A percentile compares a stretch with the other conserved stretches of the same genome.
These are phyloP conservation scores for Trinorchestia longiramus DNA, from an alignment of 1,140 invertebrate species.

Conservation along the genomic window DNA sequence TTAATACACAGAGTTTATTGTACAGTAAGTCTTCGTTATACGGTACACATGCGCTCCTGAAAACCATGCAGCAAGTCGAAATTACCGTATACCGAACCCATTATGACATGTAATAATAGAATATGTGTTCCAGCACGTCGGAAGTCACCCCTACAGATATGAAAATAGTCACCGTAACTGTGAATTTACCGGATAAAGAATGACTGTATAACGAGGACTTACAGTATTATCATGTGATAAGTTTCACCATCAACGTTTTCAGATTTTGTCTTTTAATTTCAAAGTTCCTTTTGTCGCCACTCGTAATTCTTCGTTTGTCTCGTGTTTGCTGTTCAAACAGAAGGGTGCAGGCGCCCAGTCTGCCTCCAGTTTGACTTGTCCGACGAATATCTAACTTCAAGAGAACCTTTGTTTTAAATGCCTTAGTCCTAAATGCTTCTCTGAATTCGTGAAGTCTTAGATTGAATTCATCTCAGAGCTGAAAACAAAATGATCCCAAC, in stretches of 20 bases:
- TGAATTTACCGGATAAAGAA: too few relatives aligned
- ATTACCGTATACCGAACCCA: too few relatives aligned
- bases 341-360: background rate
- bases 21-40: too few relatives aligned
- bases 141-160: too few relatives aligned
- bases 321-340: background rate
- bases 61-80: too few relatives aligned
- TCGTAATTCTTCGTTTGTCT: background rate
- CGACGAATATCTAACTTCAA: background rate
- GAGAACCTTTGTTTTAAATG: background rate
- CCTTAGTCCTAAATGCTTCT: background rate
- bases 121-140: too few relatives aligned
- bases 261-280: background rate
- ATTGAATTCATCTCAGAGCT: too few relatives aligned
- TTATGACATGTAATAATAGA: too few relatives aligned
- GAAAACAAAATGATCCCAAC: too few relatives aligned
- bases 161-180: too few relatives aligned
- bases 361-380: background rate
- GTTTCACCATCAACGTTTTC: background rate
- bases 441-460: background rate
- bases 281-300: background rate
- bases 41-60: too few relatives aligned
- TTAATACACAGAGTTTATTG: too few relatives aligned
- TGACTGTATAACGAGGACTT: background rate
- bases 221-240: background rate